Evolutionary conservation across 2,888 invertebrate species (phyloP).

Genomic region (Tetranychus piercei): DNA sequence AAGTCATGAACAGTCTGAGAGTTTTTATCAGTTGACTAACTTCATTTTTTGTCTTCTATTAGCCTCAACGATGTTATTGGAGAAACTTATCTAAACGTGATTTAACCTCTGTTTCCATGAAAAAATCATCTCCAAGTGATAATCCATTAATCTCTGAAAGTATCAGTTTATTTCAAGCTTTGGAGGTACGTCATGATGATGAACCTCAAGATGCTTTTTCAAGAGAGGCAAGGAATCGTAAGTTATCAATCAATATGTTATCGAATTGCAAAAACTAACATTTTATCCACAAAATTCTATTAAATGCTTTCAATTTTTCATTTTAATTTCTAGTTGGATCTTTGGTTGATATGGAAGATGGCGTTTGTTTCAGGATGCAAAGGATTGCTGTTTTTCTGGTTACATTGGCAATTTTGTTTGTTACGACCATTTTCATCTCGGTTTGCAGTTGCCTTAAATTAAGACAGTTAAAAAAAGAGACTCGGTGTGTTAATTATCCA

Average conservation of each 20-base stretch:
- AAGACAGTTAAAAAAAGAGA: slow-evolving; percentile 14
- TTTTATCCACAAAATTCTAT: background rate
- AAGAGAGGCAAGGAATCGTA: background rate
- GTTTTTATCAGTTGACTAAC: background rate
- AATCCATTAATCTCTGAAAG: slow-evolving; percentile 51
- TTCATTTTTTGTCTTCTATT: background rate
- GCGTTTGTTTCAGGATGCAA: slow-evolving; percentile 23
- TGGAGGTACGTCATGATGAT: slow-evolving; percentile 43
- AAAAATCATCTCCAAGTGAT: background rate
- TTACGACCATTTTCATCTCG: slow-evolving; percentile 15
- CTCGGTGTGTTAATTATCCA: slow-evolving; percentile 3
- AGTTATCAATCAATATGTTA: background rate
- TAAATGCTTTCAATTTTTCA: background rate
- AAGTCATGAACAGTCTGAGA: background rate
- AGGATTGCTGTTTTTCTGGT: slow-evolving; percentile 23
- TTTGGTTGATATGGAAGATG: background rate
- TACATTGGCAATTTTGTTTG: slow-evolving; percentile 16
- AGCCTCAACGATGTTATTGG: slow-evolving; percentile 30
- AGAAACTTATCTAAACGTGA: slow-evolving; percentile 27
- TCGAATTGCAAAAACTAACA: background rate
- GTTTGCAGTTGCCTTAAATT: slow-evolving; percentile 21
- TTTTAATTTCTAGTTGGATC: background rate
- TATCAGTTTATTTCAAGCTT: slow-evolving; percentile 68
- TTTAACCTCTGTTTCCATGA: slow-evolving; percentile 11
- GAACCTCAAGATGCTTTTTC: slow-evolving; percentile 12